Evolutionary conservation across 1,140 invertebrate genomes (phyloP), one percentile per base, ranked within the genome.

Genomic region (Lysiphlebus fabarum): DNA sequence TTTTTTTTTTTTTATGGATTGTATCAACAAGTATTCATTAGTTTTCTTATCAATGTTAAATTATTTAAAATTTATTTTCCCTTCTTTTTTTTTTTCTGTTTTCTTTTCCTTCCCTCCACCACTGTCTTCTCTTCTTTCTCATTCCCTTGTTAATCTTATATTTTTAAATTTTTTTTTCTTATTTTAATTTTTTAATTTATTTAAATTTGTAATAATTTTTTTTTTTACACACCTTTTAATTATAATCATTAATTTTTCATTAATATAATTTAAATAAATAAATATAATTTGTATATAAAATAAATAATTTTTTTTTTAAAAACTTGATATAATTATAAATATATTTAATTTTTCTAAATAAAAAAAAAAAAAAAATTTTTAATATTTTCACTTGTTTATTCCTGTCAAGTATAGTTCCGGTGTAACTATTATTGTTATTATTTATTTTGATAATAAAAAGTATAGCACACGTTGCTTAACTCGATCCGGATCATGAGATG

Each of bases 31-130:
- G 10, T 40, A 38, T 36, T 7, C 9, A 49, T 8, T 8, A 8
- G 4, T 41, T 40, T 53, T 51, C 48, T 43, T 53, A 43, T 55
- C 26, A 10, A n/a, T 50, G 47, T 44, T 51, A 55, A 58, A 59
- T 57, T 60, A 47, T 65, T 68, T 60, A 65, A 68, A 64, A 62
- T 58, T 62, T 59, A 59, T 64, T 64, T 56, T 53, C 41, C 36
- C 57, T 58, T 53, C 56, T n/a, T 51, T 53, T 49, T 56, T 56
- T 57, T 53, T 17, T 17, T 17, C 17, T 17, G 17, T 17, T 17
- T 17, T 17, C 17, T 17, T 17, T 59, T 53, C 56, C 56, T 67
- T 58, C 58, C 64, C 62, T 63, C 58, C 60, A 67, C 53, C 61
- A 63, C 51, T 57, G 51, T 63, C 54, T 51, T 48, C 48, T 61